Evolutionary conservation across 2,113 vertebrate species (phyloP).

Genomic region (Orycteropus afer): DNA sequence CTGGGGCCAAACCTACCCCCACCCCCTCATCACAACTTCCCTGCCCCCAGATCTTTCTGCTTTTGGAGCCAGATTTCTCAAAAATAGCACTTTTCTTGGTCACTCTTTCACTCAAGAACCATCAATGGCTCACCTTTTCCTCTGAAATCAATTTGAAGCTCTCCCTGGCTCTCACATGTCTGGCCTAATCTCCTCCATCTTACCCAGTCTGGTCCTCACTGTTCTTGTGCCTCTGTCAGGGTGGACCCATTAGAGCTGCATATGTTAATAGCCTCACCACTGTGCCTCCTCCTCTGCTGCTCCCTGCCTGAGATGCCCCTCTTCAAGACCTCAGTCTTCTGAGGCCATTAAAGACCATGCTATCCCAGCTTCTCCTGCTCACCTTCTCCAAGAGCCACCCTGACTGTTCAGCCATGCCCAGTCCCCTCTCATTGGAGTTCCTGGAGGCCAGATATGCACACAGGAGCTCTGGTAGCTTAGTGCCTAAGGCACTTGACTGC

Average conservation of each 20-base stretch:
- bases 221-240: neutral
- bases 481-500: too few relatives aligned
- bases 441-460: neutral
- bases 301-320: neutral
- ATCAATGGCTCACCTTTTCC: neutral
- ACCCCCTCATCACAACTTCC: neutral
- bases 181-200: neutral
- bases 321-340: neutral
- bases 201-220: too few relatives aligned
- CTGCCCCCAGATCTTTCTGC: neutral
- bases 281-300: neutral
- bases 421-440: neutral
- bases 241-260: neutral
- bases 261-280: neutral
- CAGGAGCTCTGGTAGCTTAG: too few relatives aligned
- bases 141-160: neutral
- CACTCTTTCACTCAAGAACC: neutral
- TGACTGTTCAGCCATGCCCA: neutral
- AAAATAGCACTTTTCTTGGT: neutral
- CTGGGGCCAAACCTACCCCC: neutral
- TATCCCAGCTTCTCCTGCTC: neutral
- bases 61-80: neutral
- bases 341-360: neutral
- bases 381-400: neutral
- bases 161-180: neutral